Evolutionary conservation across 2,113 vertebrate genomes (phyloP).

Genomic region (Astur gentilis): DNA sequence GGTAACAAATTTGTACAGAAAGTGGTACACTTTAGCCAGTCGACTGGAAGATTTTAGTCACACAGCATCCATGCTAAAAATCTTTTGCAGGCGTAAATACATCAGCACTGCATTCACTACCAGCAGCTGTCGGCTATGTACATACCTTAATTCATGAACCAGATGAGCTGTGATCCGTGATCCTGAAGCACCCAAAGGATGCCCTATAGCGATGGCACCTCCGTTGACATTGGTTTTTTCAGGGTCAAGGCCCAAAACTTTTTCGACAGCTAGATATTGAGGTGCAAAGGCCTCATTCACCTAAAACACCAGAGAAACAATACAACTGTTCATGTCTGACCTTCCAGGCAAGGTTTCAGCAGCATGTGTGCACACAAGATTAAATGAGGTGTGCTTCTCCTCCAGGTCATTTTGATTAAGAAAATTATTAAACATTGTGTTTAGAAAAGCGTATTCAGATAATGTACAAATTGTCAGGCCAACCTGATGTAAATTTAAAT

Average conservation of each 20-base stretch:
- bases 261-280: conserved; percentile 89
- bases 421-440: neutral
- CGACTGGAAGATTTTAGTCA: neutral
- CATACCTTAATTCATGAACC: conserved; percentile 89
- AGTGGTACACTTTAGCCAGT: rapidly evolving
- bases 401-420: no score
- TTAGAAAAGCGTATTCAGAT: neutral
- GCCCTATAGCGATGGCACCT: conserved; percentile 93
- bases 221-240: conserved; percentile 89
- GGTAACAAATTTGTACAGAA: rapidly evolving
- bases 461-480: neutral
- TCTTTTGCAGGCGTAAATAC: neutral
- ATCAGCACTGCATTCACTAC: rapidly evolving
- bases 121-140: rapidly evolving
- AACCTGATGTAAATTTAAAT: neutral
- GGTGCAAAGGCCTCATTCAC: conserved; percentile 96
- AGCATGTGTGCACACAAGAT: rapidly evolving
- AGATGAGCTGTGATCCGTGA: conserved; percentile 90
- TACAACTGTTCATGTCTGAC: rapidly evolving
- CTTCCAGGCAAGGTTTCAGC: neutral
- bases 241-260: conserved; percentile 82
- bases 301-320: conserved; percentile 57
- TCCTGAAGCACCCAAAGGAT: conserved; percentile 90
- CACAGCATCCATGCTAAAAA: rapidly evolving
- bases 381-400: neutral